Conservation (phyloP, 2,113 vertebrate species). For the Malurus cyaneus region DNA sequence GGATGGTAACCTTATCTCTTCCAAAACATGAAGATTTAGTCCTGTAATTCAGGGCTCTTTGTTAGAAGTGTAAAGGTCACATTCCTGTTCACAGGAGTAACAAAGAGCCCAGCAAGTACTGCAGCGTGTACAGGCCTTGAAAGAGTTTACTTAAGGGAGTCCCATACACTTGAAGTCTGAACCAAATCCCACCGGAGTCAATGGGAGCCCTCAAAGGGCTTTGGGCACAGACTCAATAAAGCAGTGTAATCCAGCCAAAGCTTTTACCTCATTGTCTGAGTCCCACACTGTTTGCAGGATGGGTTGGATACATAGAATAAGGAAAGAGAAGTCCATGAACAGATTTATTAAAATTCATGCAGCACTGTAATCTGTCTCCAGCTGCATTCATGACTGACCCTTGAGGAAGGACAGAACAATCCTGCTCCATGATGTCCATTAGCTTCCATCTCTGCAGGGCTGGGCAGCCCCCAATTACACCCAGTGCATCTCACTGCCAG, state of each 20-base stretch:
- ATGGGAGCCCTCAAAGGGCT: conserved; percentile 13
- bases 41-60: not conserved
- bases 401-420: not conserved
- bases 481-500: not conserved
- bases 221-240: conserved; percentile 30
- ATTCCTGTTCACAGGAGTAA: conserved; percentile 41
- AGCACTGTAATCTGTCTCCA: not conserved
- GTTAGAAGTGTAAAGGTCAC: conserved; percentile 43
- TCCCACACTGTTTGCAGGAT: not conserved
- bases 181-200: conserved; percentile 48
- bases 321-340: not conserved
- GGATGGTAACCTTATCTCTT: conserved; percentile 38
- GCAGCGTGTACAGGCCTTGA: not conserved
- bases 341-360: not conserved
- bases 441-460: not conserved
- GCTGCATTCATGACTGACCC: not conserved
- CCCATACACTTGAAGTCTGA: conserved; percentile 22
- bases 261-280: not conserved
- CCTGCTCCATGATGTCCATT: not conserved
- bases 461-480: not conserved
- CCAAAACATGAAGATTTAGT: not conserved
- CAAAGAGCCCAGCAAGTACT: conserved; percentile 22
- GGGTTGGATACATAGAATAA: not conserved
- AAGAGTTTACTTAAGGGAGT: conserved; percentile 43
- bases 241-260: conserved; percentile 38